These are phyloP conservation scores for Aptenodytes patagonicus DNA, from an alignment of 2,113 vertebrate species.

Conservation along the genomic window DNA sequence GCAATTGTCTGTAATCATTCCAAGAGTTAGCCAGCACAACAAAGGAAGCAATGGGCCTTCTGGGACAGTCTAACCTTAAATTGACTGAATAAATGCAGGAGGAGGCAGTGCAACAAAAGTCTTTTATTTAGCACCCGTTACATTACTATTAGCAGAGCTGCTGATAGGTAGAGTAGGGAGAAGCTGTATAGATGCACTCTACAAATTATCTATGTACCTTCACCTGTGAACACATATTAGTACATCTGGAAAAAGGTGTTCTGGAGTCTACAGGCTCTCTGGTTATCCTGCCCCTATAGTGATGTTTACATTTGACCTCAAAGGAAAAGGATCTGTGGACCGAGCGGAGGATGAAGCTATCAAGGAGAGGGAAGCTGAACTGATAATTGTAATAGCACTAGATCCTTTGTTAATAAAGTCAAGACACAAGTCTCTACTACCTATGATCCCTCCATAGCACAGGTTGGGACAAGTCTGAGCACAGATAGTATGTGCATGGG, in stretches of 20 bases:
- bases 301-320: background rate
- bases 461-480: background rate
- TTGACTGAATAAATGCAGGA: background rate
- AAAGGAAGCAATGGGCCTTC: constrained; percentile 1
- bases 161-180: background rate
- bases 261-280: background rate
- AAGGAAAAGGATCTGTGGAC: background rate
- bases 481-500: background rate
- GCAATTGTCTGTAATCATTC: constrained; percentile 3
- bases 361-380: background rate
- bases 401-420: background rate
- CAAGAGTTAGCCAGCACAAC: background rate
- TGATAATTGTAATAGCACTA: background rate
- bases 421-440: background rate
- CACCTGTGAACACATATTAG: background rate
- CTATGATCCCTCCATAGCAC: background rate
- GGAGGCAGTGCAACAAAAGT: background rate
- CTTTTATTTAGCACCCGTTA: background rate
- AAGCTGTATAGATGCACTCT: background rate
- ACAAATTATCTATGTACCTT: background rate
- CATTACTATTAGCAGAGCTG: constrained; percentile 19
- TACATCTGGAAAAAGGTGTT: background rate
- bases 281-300: background rate
- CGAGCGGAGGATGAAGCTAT: background rate
- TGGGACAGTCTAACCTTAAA: constrained; percentile 14